Evolutionary conservation across 2,797 vertebrate genomes (phyloP), one percentile per base, ranked within the genome.

Genomic region (Limosa lapponica): DNA sequence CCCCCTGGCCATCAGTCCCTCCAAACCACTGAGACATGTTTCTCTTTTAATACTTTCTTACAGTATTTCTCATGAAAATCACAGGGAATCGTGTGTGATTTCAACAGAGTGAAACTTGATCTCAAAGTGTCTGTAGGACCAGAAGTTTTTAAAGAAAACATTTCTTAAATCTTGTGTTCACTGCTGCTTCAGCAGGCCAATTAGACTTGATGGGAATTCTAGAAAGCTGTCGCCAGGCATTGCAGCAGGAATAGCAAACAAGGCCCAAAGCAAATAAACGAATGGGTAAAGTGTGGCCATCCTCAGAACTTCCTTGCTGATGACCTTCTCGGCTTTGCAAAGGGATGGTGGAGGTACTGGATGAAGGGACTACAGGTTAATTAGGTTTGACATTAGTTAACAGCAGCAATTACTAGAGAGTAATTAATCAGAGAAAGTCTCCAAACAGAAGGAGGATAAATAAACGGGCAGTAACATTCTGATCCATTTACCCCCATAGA

Each of bases 61-160:
- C 86, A 81, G 71, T 94, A 94, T 95, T 98, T 98, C 97, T 98
- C 97, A 97, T 95, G 90, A 97, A 98, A 97, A 96, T 97, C 97
- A 97, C 97, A 97, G 97, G 96, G 97, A 98, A 98, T 98, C 97
- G 98, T 98, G 98, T 98, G 98, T 98, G 98, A 98, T 98, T 98
- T 98, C 98, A 98, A 98, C 98, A 94, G 87, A 97, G 97, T 98
- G 99, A 99, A 99, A 98, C 94, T 87, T 95, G 97, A 98, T 98
- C 97, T 98, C 97, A 97, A 98, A 99, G 98, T 98, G 98, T 99
- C 98, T 99, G 98, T 97, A 97, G 94, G 98, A 98, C 98, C 98
- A 98, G 98, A 98, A 98, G 99, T 99, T 99, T 99, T 98, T 96
- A 99, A 98, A 99, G 99, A 99, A 99, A 99, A 99, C 99, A 99